Percentiles rank a stretch among this genome's conserved stretches.
Evolutionary conservation across 2,113 vertebrate genomes (phyloP).

Genomic region (Argyrosomus japonicus): DNA sequence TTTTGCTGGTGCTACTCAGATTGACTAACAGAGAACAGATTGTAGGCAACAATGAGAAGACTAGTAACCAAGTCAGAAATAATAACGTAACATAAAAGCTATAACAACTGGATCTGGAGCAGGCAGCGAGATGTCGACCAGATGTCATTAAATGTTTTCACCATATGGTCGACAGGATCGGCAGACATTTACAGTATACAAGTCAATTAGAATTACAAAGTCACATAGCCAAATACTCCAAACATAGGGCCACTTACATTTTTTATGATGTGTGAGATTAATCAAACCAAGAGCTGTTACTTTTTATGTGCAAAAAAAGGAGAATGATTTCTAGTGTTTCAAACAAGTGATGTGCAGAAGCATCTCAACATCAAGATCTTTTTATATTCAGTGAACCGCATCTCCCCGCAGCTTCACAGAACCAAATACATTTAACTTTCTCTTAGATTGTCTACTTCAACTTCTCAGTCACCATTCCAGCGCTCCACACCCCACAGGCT

Average conservation of each 20-base stretch:
- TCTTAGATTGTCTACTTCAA: constrained; percentile 24
- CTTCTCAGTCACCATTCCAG: constrained; percentile 25
- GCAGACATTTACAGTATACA: background rate
- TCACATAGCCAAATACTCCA: background rate
- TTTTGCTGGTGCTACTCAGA: background rate
- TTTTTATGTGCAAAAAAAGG: background rate
- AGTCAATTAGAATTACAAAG: background rate
- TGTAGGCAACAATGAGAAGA: background rate
- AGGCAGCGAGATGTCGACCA: background rate
- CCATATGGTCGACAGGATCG: background rate
- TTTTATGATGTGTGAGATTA: background rate
- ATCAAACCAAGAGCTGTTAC: background rate
- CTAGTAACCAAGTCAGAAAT: background rate
- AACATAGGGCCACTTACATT: background rate
- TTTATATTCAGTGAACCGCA: constrained; percentile 17
- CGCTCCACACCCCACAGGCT: constrained; percentile 16
- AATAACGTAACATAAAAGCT: constrained; percentile 13
- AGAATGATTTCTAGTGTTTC: background rate
- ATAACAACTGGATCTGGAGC: background rate
- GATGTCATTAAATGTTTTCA: constrained; percentile 13
- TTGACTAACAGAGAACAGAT: background rate
- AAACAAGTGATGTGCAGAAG: background rate
- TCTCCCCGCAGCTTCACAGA: constrained; percentile 21
- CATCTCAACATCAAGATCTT: constrained; percentile 2
- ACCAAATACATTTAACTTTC: constrained; percentile 17